Evolutionary conservation across 2,888 invertebrate genomes (phyloP).

Genomic region (Sminthurinus aureus): DNA sequence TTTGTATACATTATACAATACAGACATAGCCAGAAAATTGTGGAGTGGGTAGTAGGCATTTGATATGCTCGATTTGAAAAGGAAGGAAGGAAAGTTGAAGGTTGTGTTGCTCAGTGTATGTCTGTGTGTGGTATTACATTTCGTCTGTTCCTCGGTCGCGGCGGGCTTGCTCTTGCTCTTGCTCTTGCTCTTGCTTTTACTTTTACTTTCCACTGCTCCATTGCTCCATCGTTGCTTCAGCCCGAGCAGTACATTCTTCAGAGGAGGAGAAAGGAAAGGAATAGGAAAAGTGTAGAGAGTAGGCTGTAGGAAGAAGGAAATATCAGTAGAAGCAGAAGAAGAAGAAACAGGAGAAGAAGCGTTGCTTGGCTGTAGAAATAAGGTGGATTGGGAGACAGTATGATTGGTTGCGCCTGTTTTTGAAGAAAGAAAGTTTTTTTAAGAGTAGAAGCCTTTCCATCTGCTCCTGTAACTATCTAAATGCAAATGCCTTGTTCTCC

Average conservation of each 20-base stretch:
- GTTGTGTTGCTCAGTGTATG: not conserved
- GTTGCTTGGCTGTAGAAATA: slow-evolving; percentile 3
- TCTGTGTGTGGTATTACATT: not conserved
- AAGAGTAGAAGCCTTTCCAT: slow-evolving; percentile 25
- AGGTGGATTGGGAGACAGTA: slow-evolving; percentile 29
- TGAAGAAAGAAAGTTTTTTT: slow-evolving; percentile 36
- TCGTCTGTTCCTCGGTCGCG: not conserved
- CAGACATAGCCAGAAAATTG: not conserved
- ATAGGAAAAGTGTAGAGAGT: not conserved
- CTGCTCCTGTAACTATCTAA: slow-evolving; percentile 35
- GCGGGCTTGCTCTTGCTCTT: not conserved
- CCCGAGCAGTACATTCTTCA: not conserved
- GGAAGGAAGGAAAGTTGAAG: not conserved
- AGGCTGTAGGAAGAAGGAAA: not conserved
- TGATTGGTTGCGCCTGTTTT: slow-evolving; percentile 36
- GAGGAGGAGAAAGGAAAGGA: slow-evolving; percentile 9
- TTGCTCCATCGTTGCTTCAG: not conserved
- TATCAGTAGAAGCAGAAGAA: no score
- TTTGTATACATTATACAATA: not conserved
- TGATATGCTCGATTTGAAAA: no score
- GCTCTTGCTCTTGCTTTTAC: not conserved
- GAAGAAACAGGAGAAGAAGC: not conserved
- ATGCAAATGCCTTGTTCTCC: slow-evolving; percentile 23
- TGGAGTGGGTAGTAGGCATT: not conserved
- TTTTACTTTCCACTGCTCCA: not conserved